Conservation (phyloP, 2,113 vertebrate genomes). For the Coturnix japonica region DNA sequence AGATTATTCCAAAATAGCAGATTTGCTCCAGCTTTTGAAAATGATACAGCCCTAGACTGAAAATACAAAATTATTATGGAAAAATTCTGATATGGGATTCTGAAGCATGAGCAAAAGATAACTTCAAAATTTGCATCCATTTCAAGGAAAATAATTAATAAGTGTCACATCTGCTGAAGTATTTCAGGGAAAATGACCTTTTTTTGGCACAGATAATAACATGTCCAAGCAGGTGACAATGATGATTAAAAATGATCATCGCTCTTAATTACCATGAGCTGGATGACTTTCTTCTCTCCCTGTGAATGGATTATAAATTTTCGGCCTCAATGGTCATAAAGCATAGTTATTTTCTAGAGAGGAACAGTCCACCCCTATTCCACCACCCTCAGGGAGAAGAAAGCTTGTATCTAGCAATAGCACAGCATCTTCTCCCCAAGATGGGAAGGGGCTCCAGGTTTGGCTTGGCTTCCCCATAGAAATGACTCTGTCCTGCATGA, state of each 20-base stretch:
- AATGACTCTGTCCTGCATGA: rapidly evolving
- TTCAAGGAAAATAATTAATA: background rate
- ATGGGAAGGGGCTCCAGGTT: background rate
- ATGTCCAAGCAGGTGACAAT: background rate
- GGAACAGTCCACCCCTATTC: background rate
- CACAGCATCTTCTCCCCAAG: background rate
- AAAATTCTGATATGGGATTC: background rate
- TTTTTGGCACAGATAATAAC: background rate
- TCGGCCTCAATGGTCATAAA: background rate
- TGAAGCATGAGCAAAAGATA: background rate
- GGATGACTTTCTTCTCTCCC: background rate
- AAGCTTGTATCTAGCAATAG: background rate
- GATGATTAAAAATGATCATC: background rate
- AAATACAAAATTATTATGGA: background rate
- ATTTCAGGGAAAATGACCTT: background rate
- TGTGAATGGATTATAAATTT: background rate
- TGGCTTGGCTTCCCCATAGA: rapidly evolving
- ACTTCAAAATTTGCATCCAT: background rate
- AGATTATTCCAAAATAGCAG: background rate
- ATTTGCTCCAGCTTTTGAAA: background rate
- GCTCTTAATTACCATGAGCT: background rate
- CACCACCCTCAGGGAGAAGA: background rate
- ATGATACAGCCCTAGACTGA: rapidly evolving
- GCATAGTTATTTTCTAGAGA: background rate
- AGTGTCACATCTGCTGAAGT: background rate